These are phyloP conservation scores for Periophthalmus modestus DNA, from an alignment of 2,113 vertebrate genomes.

Conservation along the genomic window DNA sequence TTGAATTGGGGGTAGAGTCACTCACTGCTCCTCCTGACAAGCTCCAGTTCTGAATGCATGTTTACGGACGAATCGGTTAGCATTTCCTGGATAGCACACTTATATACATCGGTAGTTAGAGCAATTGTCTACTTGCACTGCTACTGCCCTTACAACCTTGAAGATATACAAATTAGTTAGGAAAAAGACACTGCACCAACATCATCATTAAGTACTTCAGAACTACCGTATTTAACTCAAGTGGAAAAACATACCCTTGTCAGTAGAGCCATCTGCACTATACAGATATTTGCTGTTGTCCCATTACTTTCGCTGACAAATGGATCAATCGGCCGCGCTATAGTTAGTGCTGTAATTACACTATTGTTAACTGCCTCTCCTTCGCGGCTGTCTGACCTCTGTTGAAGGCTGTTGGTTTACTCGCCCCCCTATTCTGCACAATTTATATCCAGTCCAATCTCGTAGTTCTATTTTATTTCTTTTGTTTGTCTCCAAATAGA, in stretches of 20 bases:
- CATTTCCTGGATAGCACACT: not conserved
- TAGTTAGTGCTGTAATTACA: conserved; percentile 25
- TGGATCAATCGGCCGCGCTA: conserved; percentile 14
- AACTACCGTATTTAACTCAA: conserved; percentile 4
- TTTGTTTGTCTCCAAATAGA: conserved; percentile 19
- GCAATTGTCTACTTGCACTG: not conserved
- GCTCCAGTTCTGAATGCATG: not conserved
- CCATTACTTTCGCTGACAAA: conserved; percentile 20
- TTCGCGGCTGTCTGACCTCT: conserved; percentile 11
- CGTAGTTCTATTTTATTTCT: conserved; percentile 12
- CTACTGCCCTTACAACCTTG: not conserved
- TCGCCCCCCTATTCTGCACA: conserved; percentile 16
- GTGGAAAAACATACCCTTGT: conserved; percentile 6
- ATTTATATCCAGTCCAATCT: conserved; percentile 18
- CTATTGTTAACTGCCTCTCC: conserved; percentile 8
- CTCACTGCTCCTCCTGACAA: too few relatives aligned
- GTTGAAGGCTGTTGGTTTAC: conserved; percentile 9
- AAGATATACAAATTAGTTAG: not conserved
- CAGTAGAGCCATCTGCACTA: conserved; percentile 11
- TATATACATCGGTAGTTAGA: not conserved
- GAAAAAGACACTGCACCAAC: not conserved
- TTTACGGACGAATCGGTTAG: not conserved
- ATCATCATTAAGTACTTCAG: not conserved
- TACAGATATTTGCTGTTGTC: conserved; percentile 20
- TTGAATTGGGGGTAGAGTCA: too few relatives aligned